Base-by-base conservation (phyloP, 2,797 vertebrate genomes). In the Coracias cyanogaster region DNA sequence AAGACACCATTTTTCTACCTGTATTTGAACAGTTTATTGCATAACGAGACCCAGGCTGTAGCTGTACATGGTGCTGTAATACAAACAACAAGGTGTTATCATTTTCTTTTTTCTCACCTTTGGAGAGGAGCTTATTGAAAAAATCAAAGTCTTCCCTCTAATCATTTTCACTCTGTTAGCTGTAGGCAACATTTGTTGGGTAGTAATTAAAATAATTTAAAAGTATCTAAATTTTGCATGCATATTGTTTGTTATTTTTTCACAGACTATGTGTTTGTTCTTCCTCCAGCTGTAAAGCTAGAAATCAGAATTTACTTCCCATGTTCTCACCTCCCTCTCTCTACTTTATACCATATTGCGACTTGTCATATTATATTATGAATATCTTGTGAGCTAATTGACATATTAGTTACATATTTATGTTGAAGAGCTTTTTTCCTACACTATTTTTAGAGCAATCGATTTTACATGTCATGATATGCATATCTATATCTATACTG, bases 151-250 rank as follows among this genome's bases (percentile, higher is more conserved):
- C 41, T 89, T 92, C 64, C 6, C 28, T 85, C 70, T 81, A 89
- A 94, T 87, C 2, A 35, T 94, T 94, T 90, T 94, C 81, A 90
- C 35, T 77, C 54, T 84, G 37, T 43, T 96, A 92, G 94, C 96
- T 95, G 60, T n/a, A 96, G 95, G 95, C 95, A 95, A 95, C 74
- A 81, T 92, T 85, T 94, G 70, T 46, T 87, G 64, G n/a, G 64
- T 80, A 95, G 93, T 33, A 93, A 97, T 96, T 96, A 95, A 94
- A 90, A 80, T 80, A 93, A 96, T 94, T 90, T 58, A 58, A 71
- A 94, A 87, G 37, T 49, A 95, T 87, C 67, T 89, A 86, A 74
- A 89, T 95, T 92, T 92, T 96, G 81, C 83, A 85, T 92, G 88
- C 81, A 95, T 94, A 95, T 82, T 95, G 81, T 86, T 92, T 96